phyloP scores from a whole-genome alignment of 2,113 vertebrate species.

The Perca fluviatilis region DNA sequence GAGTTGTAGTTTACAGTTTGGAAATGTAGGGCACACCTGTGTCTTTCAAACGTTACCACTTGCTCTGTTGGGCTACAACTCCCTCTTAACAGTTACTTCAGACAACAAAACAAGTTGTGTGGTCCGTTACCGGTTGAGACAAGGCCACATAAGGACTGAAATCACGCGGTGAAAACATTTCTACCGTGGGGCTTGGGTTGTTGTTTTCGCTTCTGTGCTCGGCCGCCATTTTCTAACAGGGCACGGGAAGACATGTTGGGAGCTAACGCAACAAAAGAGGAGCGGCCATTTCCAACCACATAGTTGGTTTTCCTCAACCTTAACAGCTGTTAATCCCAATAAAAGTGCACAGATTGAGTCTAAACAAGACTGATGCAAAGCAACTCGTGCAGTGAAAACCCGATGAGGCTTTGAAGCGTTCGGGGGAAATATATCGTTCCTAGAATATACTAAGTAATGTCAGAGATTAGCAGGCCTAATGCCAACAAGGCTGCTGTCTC shows the following conservation, averaged over 20 bases:
- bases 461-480: slow-evolving; percentile 52
- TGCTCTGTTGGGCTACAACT: background rate
- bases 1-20: background rate
- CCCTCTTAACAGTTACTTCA: background rate
- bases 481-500: slow-evolving; percentile 6
- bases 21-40: background rate
- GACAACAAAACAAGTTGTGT: background rate
- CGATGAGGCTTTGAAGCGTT: background rate
- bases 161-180: slow-evolving; percentile 65
- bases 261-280: slow-evolving; percentile 96
- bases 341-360: background rate
- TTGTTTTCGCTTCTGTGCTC: slow-evolving; percentile 85
- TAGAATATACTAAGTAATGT: background rate
- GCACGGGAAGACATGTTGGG: slow-evolving; percentile 96
- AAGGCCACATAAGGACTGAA: background rate
- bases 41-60: background rate
- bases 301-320: background rate
- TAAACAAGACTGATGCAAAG: background rate
- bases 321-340: background rate
- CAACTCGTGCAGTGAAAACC: background rate
- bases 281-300: slow-evolving; percentile 95
- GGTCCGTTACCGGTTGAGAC: background rate
- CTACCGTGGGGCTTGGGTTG: slow-evolving; percentile 68
- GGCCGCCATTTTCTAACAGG: slow-evolving; percentile 98
- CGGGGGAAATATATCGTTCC: background rate